Evolutionary conservation across 2,888 invertebrate genomes (phyloP), one percentile per base, ranked within the genome.

Genomic region (Eledona agricola): DNA sequence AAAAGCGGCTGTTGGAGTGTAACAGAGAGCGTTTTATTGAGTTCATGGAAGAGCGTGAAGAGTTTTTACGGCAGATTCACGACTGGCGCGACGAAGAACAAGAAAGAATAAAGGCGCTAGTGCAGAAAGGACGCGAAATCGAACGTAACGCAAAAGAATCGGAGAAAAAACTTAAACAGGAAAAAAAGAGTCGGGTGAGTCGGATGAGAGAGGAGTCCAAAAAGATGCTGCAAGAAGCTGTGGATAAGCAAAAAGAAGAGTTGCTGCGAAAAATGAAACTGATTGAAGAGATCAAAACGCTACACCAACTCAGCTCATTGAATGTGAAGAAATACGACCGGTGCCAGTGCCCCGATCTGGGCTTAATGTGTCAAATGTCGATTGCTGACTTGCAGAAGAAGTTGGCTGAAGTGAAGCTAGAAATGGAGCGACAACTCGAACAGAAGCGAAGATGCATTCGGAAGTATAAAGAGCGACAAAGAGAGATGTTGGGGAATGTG

Each of bases 291-390:
- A 69, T 79, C 7, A 73, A 71, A 43, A 63, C 72, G 0, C 51
- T 78, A 19, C 73, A 78, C 25, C 71, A 72, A 26, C 52, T 77
- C 6, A 66, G 66, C 17, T 51, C 55, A 4, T 42, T 64, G 1
- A 51, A 63, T 13, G 56, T 59, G 19, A 81, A 79, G 72, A 78
- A 83, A 34, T 78, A 84, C 57, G 84, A 85, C 69, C 77, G 82
- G 1, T 83, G 83, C 1, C 81, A 83, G 71, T 77, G 80, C 7
- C 76, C 81, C 15, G 83, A 83, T 23, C 62, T 83, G 7, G 84
- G 85, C 1, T 73, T 84, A 5, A 63, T 85, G 13, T 82, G 83
- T 69, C 84, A 86, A 76, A 85, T 86, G 84, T 84, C 85, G 1
- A 77, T 84, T 32, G 81, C 81, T 3, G 84, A 86, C 71, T 66